phyloP scores from a whole-genome alignment of 2,888 invertebrate genomes.

The Ashinkailepas kermadecensis region DNA sequence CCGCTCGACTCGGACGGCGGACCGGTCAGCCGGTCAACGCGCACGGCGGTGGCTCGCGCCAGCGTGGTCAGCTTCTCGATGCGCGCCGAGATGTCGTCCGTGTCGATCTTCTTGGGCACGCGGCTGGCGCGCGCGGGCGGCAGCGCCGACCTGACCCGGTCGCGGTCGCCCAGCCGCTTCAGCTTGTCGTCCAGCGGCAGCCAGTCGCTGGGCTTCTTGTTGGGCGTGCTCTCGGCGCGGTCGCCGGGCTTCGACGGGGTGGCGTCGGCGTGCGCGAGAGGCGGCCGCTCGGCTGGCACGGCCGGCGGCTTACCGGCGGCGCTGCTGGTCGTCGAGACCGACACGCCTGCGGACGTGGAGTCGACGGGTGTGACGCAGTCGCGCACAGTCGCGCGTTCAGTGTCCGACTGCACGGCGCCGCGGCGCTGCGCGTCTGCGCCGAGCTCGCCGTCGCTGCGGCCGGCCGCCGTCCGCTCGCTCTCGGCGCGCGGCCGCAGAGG shows the following conservation, averaged over 20 bases:
- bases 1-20: background rate
- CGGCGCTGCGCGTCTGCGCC: background rate
- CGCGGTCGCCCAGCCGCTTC: background rate
- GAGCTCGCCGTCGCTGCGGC: background rate
- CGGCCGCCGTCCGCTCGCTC: background rate
- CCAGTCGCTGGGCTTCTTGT: background rate
- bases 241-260: conserved; percentile 25
- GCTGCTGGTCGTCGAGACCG: background rate
- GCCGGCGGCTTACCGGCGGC: conserved; percentile 21
- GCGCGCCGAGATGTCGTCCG: conserved; percentile 13
- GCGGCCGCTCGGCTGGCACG: too few relatives aligned
- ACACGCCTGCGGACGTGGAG: background rate
- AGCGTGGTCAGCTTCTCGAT: conserved; percentile 30
- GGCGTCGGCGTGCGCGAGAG: too few relatives aligned
- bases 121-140: conserved; percentile 23
- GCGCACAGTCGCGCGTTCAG: background rate
- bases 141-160: background rate
- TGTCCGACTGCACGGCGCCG: background rate
- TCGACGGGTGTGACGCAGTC: background rate
- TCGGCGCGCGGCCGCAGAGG: conserved; percentile 24
- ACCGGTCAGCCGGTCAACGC: conserved; percentile 54
- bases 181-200: background rate
- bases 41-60: conserved; percentile 55
- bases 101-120: conserved; percentile 16
- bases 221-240: background rate